phyloP scores from a whole-genome alignment of 1,140 invertebrate species.

The Tetramorium simillimum region DNA sequence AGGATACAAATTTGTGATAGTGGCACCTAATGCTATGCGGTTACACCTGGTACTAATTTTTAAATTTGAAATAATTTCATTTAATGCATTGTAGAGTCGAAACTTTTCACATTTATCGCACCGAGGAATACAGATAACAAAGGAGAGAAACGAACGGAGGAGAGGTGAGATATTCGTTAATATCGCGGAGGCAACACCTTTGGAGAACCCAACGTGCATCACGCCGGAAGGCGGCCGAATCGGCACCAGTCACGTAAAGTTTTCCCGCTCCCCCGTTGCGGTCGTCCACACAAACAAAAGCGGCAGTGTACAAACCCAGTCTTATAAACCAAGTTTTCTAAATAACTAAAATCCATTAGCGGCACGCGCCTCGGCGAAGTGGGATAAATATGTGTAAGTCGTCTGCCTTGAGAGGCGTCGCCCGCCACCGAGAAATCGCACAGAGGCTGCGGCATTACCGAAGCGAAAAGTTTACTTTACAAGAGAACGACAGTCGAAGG shows the following conservation, averaged over 20 bases:
- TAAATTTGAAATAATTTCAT: background rate
- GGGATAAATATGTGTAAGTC: slow-evolving; percentile 7
- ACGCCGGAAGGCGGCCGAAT: slow-evolving; percentile 11
- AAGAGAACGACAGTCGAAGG: slow-evolving; percentile 31
- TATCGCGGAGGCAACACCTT: slow-evolving; percentile 42
- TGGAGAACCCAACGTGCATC: slow-evolving; percentile 12
- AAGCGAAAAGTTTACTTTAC: slow-evolving; percentile 41
- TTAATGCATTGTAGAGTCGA: background rate
- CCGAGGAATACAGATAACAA: slow-evolving; percentile 16
- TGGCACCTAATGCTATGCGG: background rate
- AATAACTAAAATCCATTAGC: slow-evolving; percentile 61
- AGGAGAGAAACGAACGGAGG: background rate
- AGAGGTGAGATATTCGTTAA: slow-evolving; percentile 25
- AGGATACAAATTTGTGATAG: background rate
- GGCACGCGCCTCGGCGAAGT: background rate
- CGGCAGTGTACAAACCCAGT: background rate
- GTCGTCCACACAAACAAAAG: slow-evolving; percentile 1
- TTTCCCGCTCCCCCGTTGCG: background rate
- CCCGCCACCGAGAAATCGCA: background rate
- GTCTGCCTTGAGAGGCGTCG: background rate
- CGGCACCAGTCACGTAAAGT: slow-evolving; percentile 48
- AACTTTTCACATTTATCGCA: background rate
- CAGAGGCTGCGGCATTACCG: background rate
- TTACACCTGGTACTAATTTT: too few species aligned
- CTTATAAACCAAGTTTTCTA: slow-evolving; percentile 37